A percentile compares a stretch with the other conserved stretches of the same genome.
phyloP scores from a whole-genome alignment of 2,888 invertebrate species.

The Perizoma affinitatum region DNA sequence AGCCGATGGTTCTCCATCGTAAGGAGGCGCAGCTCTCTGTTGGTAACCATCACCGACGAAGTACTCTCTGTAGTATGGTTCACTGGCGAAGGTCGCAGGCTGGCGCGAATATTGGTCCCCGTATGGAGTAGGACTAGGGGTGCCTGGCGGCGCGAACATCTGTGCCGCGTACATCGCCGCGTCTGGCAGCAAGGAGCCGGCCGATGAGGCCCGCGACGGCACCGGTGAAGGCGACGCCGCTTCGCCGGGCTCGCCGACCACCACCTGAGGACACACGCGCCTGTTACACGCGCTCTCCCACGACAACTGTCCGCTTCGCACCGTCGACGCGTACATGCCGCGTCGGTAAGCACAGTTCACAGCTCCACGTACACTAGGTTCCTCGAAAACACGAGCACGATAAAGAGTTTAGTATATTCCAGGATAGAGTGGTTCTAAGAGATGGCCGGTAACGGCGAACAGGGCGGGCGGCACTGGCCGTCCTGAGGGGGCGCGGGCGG shows the following conservation, averaged over 20 bases:
- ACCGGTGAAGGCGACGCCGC: conserved; percentile 86
- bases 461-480: conserved; percentile 85
- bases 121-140: conserved; percentile 87
- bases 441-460: conserved; percentile 81
- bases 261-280: conserved; percentile 86
- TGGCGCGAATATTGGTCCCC: conserved; percentile 78
- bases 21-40: conserved; percentile 84
- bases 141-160: conserved; percentile 88
- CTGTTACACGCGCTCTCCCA: conserved; percentile 87
- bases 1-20: conserved; percentile 84
- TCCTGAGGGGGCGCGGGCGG: conserved; percentile 84
- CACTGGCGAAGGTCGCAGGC: conserved; percentile 86
- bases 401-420: conserved; percentile 58
- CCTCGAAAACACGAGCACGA: conserved; percentile 68
- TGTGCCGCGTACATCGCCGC: conserved; percentile 88
- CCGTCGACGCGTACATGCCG: conserved; percentile 85
- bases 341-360: conserved; percentile 77
- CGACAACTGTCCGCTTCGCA: conserved; percentile 83
- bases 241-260: conserved; percentile 83
- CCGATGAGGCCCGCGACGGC: conserved; percentile 85
- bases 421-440: conserved; percentile 58
- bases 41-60: conserved; percentile 87
- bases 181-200: conserved; percentile 85
- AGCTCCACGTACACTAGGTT: conserved; percentile 77
- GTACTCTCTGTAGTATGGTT: conserved; percentile 93